Evolutionary conservation across 2,113 vertebrate species (phyloP), one percentile per base, ranked within the genome.

Genomic region (Oryzias celebensis): DNA sequence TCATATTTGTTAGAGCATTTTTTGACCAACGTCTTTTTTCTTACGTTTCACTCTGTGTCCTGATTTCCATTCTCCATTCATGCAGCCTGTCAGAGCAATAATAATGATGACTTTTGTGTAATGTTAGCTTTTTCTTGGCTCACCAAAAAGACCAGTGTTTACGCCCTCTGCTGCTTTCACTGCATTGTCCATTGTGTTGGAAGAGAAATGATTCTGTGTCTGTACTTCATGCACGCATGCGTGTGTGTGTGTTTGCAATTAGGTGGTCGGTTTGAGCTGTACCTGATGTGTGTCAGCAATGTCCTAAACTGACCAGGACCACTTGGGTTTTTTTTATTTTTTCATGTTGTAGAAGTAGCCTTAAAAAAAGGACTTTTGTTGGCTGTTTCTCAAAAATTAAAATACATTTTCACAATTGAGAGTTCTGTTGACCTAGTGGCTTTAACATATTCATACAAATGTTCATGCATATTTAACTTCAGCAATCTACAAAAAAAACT

Each of bases 21-120:
- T 28, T 28, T 28, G 26, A 6, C 4, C 4, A 59, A 66, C 68
- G 28, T 58, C 58, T 59, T 36, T 53, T 41, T 77, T 71, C 36
- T 67, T 65, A 48, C 71, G 20, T 79, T 52, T 72, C 56, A 63
- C 75, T 63, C 14, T 52, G 57, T 31, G 59, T 46, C 50, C 73
- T 62, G 41, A 57, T 65, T 67, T 77, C 78, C 53, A 69, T 75
- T 67, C 71, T 75, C 75, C 73, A 71, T 73, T 82, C 77, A 77
- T 79, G 67, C 76, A 0, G 65, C 45, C 77, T 71, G 72, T 74
- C 77, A 60, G 66, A 63, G 65, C 47, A 60, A 82, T 82, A 74
- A 85, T 80, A 81, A 81, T 78, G 81, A 86, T 87, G 83, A 87
- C 83, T 79, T 80, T 76, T 78, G 77, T 75, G 80, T 81, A 82